These are phyloP conservation scores for Ichneumoninae sp. DNA, from an alignment of 2,888 invertebrate species.

Conservation along the genomic window DNA sequence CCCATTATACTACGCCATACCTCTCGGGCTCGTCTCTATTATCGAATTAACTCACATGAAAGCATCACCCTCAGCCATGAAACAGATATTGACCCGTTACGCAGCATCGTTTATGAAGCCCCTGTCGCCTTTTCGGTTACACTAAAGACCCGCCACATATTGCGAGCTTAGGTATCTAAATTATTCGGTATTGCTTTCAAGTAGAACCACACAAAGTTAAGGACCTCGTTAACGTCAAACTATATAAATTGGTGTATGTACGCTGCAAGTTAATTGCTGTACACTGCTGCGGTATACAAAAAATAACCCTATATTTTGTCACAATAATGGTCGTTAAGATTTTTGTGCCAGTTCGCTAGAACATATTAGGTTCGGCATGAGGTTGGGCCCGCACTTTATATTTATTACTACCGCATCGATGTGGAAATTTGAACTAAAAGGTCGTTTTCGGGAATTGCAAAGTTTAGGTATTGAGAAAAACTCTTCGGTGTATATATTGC, in stretches of 20 bases:
- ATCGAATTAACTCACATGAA: constrained; percentile 58
- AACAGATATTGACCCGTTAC: constrained; percentile 53
- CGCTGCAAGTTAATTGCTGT: no score
- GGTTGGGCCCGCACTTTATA: no score
- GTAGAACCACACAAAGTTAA: constrained; percentile 1
- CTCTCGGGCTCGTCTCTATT: constrained; percentile 39
- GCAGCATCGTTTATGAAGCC: constrained; percentile 31
- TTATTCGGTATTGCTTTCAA: constrained; percentile 29
- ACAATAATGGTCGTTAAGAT: neutral
- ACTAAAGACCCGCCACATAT: neutral
- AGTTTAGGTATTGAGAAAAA: no score
- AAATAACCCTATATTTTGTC: neutral
- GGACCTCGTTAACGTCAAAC: neutral
- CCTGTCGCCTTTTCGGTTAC: constrained; percentile 15
- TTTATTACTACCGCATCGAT: no score
- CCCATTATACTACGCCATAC: constrained; percentile 7
- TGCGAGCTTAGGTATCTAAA: constrained; percentile 9
- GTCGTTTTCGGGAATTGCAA: no score
- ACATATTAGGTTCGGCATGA: no score
- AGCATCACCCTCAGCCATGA: constrained; percentile 39
- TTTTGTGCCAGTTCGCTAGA: no score
- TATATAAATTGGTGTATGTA: neutral
- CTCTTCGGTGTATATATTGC: no score
- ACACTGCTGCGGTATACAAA: neutral
- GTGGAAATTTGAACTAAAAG: no score